Conservation (phyloP, 2,797 vertebrate genomes). For the Anguilla anguilla region DNA sequence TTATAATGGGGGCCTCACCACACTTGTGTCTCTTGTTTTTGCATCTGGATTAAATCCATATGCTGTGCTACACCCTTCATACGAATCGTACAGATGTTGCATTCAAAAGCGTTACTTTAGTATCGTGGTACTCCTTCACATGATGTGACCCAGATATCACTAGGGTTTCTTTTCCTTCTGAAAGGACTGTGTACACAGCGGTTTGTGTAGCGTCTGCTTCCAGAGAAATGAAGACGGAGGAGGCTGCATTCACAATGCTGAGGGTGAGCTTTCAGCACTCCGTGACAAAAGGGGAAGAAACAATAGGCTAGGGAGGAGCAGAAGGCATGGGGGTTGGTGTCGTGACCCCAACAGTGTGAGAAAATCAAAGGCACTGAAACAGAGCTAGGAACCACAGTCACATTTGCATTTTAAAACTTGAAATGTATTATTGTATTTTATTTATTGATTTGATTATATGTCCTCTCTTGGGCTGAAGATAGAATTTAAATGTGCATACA, state of each 20-base stretch:
- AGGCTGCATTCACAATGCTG: neutral
- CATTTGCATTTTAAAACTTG: neutral
- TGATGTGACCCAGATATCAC: neutral
- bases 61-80: neutral
- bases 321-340: neutral
- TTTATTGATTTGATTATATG: neutral
- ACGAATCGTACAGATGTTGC: neutral
- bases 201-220: neutral
- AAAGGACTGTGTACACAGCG: neutral
- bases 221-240: neutral
- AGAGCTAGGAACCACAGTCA: neutral
- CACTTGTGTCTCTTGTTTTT: neutral
- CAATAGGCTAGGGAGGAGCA: neutral
- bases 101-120: neutral
- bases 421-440: neutral
- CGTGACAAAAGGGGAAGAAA: neutral
- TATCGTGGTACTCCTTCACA: neutral
- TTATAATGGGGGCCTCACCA: neutral
- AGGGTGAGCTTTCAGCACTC: neutral
- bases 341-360: neutral
- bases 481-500: conserved; percentile 2
- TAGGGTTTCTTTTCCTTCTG: neutral
- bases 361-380: neutral
- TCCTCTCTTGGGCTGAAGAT: neutral
- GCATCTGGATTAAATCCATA: neutral